A percentile compares a stretch with the other conserved stretches of the same genome.
phyloP scores from a whole-genome alignment of 2,113 vertebrate species.

The Proterorhinus semilunaris region DNA sequence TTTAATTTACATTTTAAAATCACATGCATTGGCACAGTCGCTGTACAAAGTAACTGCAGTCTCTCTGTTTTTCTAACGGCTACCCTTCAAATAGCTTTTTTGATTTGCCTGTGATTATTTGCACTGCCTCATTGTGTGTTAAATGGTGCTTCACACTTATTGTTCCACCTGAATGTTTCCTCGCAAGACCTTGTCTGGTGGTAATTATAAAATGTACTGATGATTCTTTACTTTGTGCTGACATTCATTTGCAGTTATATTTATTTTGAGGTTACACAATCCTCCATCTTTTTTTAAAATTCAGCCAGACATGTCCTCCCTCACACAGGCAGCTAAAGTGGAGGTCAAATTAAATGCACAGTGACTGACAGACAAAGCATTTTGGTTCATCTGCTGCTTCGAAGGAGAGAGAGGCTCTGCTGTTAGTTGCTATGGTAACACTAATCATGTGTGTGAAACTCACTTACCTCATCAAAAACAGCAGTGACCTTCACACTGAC shows the following conservation, averaged over 20 bases:
- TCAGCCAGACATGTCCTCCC: neutral
- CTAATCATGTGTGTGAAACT: slow-evolving; percentile 26
- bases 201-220: neutral
- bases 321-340: neutral
- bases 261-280: neutral
- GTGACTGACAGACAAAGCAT: slow-evolving; percentile 16
- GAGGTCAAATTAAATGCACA: slow-evolving; percentile 10
- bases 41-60: too few species aligned
- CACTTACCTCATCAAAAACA: slow-evolving; percentile 55
- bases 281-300: neutral
- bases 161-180: neutral
- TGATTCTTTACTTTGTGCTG: neutral
- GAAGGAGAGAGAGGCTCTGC: slow-evolving; percentile 30
- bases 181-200: neutral
- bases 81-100: too few species aligned
- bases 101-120: too few species aligned
- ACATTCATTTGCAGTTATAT: too few species aligned
- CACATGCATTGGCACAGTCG: too few species aligned
- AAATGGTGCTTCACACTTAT: neutral
- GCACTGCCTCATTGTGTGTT: too few species aligned
- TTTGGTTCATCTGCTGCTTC: neutral
- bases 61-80: too few species aligned
- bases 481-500: slow-evolving; percentile 42
- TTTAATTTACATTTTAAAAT: too few species aligned
- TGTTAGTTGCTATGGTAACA: slow-evolving; percentile 58